phyloP scores from a whole-genome alignment of 2,888 invertebrate genomes.

The Drosophila austrosaltans region DNA sequence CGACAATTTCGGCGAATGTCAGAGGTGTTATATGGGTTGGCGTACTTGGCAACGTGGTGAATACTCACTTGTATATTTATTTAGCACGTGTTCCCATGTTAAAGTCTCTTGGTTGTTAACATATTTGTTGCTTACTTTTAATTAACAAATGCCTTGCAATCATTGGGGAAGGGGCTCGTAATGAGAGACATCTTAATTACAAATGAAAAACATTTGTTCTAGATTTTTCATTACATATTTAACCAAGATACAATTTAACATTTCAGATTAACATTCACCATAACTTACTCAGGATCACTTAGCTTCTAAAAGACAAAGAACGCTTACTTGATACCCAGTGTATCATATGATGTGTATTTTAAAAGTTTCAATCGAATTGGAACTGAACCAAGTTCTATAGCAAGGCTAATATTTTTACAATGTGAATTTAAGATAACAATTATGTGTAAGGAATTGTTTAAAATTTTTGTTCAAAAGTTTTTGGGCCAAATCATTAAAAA shows the following conservation, averaged over 20 bases:
- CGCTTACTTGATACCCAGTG: background rate
- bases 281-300: background rate
- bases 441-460: no score
- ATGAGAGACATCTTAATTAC: constrained; percentile 20
- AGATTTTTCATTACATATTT: constrained; percentile 14
- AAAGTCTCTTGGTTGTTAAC: constrained; percentile 24
- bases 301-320: no score
- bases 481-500: no score
- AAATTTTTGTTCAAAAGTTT: no score
- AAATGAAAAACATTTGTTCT: constrained; percentile 3
- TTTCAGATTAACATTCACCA: constrained; percentile 6
- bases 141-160: constrained; percentile 70
- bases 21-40: constrained; percentile 7
- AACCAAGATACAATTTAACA: constrained; percentile 8
- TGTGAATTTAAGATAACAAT: no score
- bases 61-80: constrained; percentile 46
- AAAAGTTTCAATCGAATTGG: no score
- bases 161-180: constrained; percentile 31
- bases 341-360: no score
- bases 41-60: constrained; percentile 63
- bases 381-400: no score
- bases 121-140: constrained; percentile 71
- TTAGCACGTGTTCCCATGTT: constrained; percentile 66
- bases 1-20: constrained; percentile 42
- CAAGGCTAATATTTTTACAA: no score